Evolutionary conservation across 2,797 vertebrate species (phyloP), one percentile per base, ranked within the genome.

Genomic region (Microctenopoma stevenorrisi): DNA sequence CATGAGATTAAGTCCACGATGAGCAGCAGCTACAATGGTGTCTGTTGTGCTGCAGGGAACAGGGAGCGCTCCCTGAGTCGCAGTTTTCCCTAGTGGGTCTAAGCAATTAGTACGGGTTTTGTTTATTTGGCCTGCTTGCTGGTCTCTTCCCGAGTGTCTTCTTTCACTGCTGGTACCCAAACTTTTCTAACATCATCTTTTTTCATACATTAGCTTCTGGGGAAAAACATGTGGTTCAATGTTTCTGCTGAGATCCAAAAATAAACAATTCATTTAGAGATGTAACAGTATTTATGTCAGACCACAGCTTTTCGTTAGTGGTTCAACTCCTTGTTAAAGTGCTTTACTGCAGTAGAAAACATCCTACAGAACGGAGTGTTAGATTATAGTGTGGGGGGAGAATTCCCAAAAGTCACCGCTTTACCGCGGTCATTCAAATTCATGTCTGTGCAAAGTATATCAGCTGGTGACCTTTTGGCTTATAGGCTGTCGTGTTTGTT

Each of bases 21-120:
- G 55, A 68, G 76, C 68, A 76, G 74, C 82, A 52, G 65, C 28
- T 1, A 84, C 72, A 89, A 69, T 50, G 33, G 59, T 18, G 40
- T 51, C 25, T 59, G n/a, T 84, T 88, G 73, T 84, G 26, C 58
- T 14, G 50, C 40, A 48, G 58, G 47, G 73, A 60, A 69, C 61
- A 61, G 65, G n/a, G 49, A 58, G 40, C 1, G 1, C 40, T 54
- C 2, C 18, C 60, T 4, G 7, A 58, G 66, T 68, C 76, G 59
- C 57, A 75, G 54, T 50, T 62, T 18, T 10, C 55, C 48, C 16
- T 43, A 7, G 60, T 14, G 42, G 40, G 52, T 30, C 18, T 18
- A 12, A 66, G 73, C 64, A 74, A 6, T 48, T 64, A n/a, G 22
- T 59, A 74, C 26, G 49, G 74, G 63, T 52, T 66, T n/a, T 54